phyloP scores from a whole-genome alignment of 2,888 invertebrate genomes.

The Drosophila testacea region DNA sequence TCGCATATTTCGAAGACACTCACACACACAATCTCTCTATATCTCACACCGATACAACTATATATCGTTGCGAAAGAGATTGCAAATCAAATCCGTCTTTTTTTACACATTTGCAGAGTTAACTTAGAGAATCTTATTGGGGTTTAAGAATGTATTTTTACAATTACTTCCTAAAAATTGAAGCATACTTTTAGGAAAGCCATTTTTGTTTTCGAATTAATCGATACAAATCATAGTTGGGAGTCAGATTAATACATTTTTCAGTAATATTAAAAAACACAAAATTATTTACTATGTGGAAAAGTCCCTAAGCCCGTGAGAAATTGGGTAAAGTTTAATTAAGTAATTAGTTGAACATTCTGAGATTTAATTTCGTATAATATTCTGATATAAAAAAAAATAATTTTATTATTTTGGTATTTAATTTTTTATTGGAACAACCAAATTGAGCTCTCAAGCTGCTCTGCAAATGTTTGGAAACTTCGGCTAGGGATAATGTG shows the following conservation, averaged over 20 bases:
- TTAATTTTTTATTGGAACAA: too few relatives aligned
- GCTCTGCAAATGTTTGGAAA: constrained; percentile 34
- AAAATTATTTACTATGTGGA: too few relatives aligned
- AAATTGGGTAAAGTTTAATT: too few relatives aligned
- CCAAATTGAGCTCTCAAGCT: neutral
- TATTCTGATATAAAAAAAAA: too few relatives aligned
- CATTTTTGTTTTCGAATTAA: too few relatives aligned
- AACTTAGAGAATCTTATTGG: neutral
- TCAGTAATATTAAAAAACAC: too few relatives aligned
- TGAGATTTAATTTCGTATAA: too few relatives aligned
- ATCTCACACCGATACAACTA: neutral
- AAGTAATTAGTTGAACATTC: too few relatives aligned
- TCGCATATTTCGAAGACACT: constrained; percentile 10
- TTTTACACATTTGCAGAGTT: constrained; percentile 32
- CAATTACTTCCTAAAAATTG: neutral
- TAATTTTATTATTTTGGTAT: too few relatives aligned
- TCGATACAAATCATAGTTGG: too few relatives aligned
- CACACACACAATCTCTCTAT: neutral
- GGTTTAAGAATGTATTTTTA: neutral
- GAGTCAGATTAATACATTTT: too few relatives aligned
- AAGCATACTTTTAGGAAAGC: neutral
- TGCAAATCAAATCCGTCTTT: constrained; percentile 4
- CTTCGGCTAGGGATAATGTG: constrained; percentile 1
- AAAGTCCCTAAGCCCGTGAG: too few relatives aligned
- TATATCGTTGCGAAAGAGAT: constrained; percentile 1